Evolutionary conservation across 2,113 vertebrate genomes (phyloP).

Genomic region (Elanoides forficatus): DNA sequence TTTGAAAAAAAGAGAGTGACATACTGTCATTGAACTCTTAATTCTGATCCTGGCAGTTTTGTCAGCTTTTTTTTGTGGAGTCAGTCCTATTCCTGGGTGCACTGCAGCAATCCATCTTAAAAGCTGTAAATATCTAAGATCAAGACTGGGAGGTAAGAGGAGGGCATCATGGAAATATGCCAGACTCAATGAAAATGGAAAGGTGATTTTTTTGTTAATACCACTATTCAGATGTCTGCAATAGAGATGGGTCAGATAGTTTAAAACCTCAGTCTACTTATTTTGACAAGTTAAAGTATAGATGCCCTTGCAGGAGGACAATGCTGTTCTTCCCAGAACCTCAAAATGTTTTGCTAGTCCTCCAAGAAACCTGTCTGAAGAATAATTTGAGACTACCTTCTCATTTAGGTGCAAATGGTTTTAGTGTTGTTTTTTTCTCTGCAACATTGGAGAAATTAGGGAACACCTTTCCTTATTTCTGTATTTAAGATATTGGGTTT

Average conservation of each 20-base stretch:
- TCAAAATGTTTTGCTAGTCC: background rate
- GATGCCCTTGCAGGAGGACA: background rate
- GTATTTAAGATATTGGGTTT: background rate
- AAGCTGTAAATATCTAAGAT: background rate
- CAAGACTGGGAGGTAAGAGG: background rate
- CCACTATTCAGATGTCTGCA: background rate
- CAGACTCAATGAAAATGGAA: background rate
- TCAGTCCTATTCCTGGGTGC: background rate
- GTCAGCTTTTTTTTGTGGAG: background rate
- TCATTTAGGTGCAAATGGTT: background rate
- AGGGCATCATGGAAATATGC: rapidly evolving
- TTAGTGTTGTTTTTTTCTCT: background rate
- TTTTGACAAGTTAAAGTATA: background rate
- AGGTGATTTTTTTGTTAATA: background rate
- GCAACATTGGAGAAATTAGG: background rate
- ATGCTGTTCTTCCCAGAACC: background rate
- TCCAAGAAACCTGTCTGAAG: background rate
- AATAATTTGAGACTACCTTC: background rate
- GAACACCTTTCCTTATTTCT: background rate
- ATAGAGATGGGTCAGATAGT: background rate
- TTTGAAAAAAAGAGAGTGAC: background rate
- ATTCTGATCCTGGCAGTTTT: background rate
- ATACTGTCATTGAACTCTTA: background rate
- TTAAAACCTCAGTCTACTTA: too few species aligned
- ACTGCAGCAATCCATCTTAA: background rate